These are phyloP conservation scores for Poeciliopsis turneri DNA, from an alignment of 2,797 vertebrate genomes.

Conservation along the genomic window DNA sequence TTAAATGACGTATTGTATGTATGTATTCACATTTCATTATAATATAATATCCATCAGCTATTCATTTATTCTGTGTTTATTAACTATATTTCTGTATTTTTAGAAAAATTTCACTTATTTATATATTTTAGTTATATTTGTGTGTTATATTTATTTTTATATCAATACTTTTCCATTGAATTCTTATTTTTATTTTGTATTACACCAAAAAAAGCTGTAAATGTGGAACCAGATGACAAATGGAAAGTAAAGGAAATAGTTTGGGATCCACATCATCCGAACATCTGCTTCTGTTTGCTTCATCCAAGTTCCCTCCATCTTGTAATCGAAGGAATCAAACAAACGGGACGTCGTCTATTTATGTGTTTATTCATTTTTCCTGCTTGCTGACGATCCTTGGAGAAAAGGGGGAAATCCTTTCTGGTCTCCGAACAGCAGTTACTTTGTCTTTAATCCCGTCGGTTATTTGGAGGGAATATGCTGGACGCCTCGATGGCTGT, in stretches of 20 bases:
- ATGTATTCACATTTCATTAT: too few relatives aligned
- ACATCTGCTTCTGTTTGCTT: neutral
- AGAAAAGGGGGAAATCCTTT: neutral
- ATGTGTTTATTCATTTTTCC: neutral
- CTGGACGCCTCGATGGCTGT: conserved; percentile 34
- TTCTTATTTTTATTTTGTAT: too few relatives aligned
- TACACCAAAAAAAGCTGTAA: neutral
- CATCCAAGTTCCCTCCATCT: neutral
- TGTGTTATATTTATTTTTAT: neutral
- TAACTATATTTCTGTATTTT: too few relatives aligned
- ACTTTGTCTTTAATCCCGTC: conserved; percentile 24
- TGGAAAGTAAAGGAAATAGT: neutral
- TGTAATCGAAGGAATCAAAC: neutral
- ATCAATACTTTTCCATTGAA: too few relatives aligned
- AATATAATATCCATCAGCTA: too few relatives aligned
- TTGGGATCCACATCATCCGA: neutral
- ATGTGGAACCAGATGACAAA: neutral
- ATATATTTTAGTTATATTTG: too few relatives aligned
- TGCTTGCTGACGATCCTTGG: neutral
- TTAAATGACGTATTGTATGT: too few relatives aligned
- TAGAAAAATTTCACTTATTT: too few relatives aligned
- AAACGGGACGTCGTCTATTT: neutral
- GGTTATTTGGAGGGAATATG: conserved; percentile 24
- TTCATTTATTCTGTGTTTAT: too few relatives aligned
- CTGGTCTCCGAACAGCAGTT: neutral